Percentiles rank a stretch among this genome's conserved stretches.
phyloP scores from a whole-genome alignment of 2,888 invertebrate species.

The Erynnis tages region DNA sequence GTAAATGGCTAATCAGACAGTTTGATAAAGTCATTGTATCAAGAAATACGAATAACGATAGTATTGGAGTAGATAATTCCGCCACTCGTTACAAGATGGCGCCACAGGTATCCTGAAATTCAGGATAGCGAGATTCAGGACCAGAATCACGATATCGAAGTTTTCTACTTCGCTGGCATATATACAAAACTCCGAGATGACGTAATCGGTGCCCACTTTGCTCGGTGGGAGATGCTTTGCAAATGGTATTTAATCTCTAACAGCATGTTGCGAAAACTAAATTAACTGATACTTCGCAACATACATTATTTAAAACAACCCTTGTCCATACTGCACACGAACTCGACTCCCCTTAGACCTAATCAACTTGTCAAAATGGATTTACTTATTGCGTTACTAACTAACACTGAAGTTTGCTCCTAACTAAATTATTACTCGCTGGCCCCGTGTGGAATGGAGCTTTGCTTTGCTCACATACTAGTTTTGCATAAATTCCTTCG shows the following conservation, averaged over 20 bases:
- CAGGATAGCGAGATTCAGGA: too few relatives aligned
- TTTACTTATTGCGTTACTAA: conserved; percentile 26
- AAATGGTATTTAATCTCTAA: too few relatives aligned
- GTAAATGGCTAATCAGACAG: not conserved
- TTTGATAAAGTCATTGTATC: not conserved
- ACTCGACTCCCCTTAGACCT: conserved; percentile 15
- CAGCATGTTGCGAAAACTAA: too few relatives aligned
- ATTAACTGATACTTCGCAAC: not conserved
- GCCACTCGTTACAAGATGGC: too few relatives aligned
- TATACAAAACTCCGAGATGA: too few relatives aligned
- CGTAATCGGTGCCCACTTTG: too few relatives aligned
- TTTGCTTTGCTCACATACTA: conserved; percentile 6
- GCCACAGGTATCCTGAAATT: too few relatives aligned
- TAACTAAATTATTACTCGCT: conserved; percentile 25
- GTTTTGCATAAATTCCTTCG: conserved; percentile 19
- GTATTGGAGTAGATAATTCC: too few relatives aligned
- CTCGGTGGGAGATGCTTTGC: too few relatives aligned
- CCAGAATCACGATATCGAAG: too few relatives aligned
- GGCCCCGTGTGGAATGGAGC: conserved; percentile 24
- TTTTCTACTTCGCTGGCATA: too few relatives aligned
- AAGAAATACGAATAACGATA: not conserved
- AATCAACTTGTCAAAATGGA: conserved; percentile 27
- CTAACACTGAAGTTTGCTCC: conserved; percentile 24
- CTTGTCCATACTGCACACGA: conserved; percentile 8
- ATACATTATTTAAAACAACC: conserved; percentile 2